Evolutionary conservation across 2,888 invertebrate genomes (phyloP), one percentile per base, ranked within the genome.

Genomic region (Cheilosia grossa): DNA sequence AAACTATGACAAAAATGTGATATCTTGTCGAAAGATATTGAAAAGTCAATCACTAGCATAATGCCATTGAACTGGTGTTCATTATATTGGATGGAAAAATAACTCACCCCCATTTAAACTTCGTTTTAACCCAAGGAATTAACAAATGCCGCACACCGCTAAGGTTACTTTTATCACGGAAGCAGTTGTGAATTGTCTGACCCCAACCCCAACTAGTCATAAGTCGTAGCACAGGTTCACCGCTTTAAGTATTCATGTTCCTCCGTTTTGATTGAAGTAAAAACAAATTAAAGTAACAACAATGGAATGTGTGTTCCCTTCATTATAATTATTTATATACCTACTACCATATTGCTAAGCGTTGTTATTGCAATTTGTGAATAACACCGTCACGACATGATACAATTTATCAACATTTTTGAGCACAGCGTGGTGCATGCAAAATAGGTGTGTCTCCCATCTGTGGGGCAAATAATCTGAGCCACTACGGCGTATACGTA

Each of bases 401-500:
- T 58, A 51, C 42, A 59, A 64, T 53, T 70, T 42, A 70, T 70
- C 37, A 56, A 47, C 51, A 40, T 40, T 30, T 40, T 59, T n/a
- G 40, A 42, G 21, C 42, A 27, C 51, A 24, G 24, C 9, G n/a
- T 17, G 24, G 3, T 42, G 7, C 42, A 27, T 17, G 24, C 19
- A 30, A 44, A 69, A 56, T 40, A 69, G 69, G 69, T 69, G 69
- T 69, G 69, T 51, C 56, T 21, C n/a, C 51, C 10, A 24, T n/a
- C 24, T 44, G 10, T 54, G 24, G 15, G 27, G 17, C 24, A 9
- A 15, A 59, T 10, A 10, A 59, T 15, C 27, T 6, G 13, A 21
- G 15, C 13, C 19, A 69, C 67, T 67, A 40, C n/a, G 74, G 74
- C 80, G 75, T 69, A 81, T 81, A 75, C 81, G 74, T 63, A 63